Evolutionary conservation across 2,888 invertebrate species (phyloP).

Genomic region (Polyommatus icarus): DNA sequence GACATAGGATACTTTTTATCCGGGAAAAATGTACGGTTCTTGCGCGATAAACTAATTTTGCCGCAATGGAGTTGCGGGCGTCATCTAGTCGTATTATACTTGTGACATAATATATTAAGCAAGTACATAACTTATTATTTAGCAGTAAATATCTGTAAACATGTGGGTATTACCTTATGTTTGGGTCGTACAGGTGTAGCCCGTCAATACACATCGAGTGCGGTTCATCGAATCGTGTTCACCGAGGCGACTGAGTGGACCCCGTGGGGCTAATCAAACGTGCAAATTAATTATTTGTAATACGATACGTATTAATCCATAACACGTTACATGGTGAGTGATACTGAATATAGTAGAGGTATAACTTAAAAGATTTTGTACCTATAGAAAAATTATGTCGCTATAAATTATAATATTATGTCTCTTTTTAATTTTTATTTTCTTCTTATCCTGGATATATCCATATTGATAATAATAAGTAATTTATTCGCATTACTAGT

Average conservation of each 20-base stretch:
- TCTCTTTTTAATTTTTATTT: neutral
- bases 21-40: too few relatives aligned
- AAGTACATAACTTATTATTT: neutral
- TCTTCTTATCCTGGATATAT: too few relatives aligned
- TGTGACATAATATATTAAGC: too few relatives aligned
- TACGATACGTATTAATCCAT: slow-evolving; percentile 6
- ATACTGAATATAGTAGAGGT: neutral
- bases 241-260: slow-evolving; percentile 21
- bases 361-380: neutral
- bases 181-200: slow-evolving; percentile 17
- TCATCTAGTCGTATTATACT: too few relatives aligned
- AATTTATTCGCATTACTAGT: too few relatives aligned
- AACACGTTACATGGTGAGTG: neutral
- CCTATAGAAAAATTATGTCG: neutral
- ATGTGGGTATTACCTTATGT: neutral
- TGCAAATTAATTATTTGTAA: slow-evolving; percentile 27
- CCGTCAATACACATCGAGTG: slow-evolving; percentile 6
- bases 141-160: neutral
- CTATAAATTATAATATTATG: neutral
- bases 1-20: too few relatives aligned
- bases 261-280: slow-evolving; percentile 19
- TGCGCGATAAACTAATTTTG: too few relatives aligned
- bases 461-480: too few relatives aligned
- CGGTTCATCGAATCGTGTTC: slow-evolving; percentile 21
- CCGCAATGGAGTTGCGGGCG: too few relatives aligned